phyloP scores from a whole-genome alignment of 2,797 vertebrate species.

The Sardinella longiceps region DNA sequence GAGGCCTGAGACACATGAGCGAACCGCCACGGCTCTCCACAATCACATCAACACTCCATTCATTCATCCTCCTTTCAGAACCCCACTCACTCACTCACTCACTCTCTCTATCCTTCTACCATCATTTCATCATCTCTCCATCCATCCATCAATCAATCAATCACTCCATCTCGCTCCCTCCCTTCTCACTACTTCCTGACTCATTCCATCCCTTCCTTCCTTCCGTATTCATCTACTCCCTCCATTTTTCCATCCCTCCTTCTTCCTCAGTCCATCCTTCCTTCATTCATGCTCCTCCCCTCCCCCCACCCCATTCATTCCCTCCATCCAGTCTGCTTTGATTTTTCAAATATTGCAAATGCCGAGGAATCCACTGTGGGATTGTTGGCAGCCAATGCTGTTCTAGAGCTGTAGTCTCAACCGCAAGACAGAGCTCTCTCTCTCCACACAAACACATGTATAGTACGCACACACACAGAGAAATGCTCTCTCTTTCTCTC shows the following conservation, averaged over 20 bases:
- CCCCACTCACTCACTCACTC: too few relatives aligned
- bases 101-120: background rate
- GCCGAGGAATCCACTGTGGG: slow-evolving; percentile 60
- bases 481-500: slow-evolving; percentile 2
- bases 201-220: slow-evolving; percentile 22
- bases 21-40: background rate
- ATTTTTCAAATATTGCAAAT: slow-evolving; percentile 70
- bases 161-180: background rate
- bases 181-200: background rate
- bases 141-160: background rate
- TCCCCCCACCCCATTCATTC: background rate
- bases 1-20: background rate
- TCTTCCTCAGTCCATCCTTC: background rate
- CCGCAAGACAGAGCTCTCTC: background rate
- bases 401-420: background rate
- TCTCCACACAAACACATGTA: background rate
- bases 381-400: slow-evolving; percentile 49
- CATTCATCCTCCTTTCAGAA: too few relatives aligned
- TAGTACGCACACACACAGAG: slow-evolving; percentile 11
- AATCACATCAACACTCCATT: background rate
- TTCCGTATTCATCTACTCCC: background rate
- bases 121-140: background rate
- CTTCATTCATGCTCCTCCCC: slow-evolving; percentile 39
- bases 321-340: background rate
- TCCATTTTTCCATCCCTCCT: background rate